These are phyloP conservation scores for Bergia sp. DNA, from an alignment of 92 coral and sea anemone genomes.

Conservation along the genomic window DNA sequence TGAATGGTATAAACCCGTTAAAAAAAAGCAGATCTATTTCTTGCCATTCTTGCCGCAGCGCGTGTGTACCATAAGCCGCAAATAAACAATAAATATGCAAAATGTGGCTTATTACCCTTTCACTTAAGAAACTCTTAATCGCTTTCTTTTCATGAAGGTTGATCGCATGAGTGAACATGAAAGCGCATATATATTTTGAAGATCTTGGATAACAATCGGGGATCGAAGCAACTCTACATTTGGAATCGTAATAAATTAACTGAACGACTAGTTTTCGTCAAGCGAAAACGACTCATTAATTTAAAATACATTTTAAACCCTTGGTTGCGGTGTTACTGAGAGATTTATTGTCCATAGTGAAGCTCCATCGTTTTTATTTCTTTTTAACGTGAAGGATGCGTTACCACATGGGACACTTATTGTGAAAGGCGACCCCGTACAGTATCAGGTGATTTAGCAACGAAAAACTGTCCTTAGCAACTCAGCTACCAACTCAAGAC, in stretches of 20 bases:
- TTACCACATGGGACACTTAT: background rate
- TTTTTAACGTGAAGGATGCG: constrained; percentile 6
- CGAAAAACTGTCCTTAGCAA: background rate
- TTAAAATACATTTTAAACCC: background rate
- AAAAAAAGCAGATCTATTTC: background rate
- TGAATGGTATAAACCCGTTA: background rate
- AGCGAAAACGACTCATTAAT: background rate
- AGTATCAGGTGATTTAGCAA: background rate
- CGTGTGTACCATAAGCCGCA: background rate
- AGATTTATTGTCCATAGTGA: background rate
- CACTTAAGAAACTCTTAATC: background rate
- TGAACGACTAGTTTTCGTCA: too few species aligned
- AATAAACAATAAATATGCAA: constrained; percentile 3
- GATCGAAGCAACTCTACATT: background rate
- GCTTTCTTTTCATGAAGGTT: constrained; percentile 20
- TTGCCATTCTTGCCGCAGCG: background rate
- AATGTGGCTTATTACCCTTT: background rate
- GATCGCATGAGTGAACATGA: constrained; percentile 22
- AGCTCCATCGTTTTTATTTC: background rate
- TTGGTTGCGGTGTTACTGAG: background rate
- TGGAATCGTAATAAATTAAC: background rate
- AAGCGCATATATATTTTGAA: background rate
- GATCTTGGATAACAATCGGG: background rate
- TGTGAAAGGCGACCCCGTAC: background rate
- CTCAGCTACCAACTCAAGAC: background rate